These are phyloP conservation scores for Heliconius charithonia DNA, from an alignment of 2,888 invertebrate genomes.

Conservation along the genomic window DNA sequence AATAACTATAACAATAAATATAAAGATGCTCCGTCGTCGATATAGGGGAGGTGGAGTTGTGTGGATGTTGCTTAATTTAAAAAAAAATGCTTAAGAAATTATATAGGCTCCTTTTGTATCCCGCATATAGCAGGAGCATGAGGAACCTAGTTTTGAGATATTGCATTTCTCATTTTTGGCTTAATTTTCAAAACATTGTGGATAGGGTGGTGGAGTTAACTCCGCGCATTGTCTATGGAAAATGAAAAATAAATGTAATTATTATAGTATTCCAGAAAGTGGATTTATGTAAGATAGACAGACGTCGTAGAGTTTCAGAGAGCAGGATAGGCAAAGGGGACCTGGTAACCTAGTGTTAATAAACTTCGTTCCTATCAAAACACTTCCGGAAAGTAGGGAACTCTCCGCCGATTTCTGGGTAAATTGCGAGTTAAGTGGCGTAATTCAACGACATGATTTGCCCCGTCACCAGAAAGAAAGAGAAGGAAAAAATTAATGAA, in stretches of 20 bases:
- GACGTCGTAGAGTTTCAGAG: no score
- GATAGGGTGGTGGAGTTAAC: no score
- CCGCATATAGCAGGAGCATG: neutral
- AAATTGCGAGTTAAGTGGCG: no score
- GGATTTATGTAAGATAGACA: no score
- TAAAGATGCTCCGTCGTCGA: conserved; percentile 67
- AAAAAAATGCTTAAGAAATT: neutral
- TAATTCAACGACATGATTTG: no score
- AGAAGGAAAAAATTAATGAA: no score
- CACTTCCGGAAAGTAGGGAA: no score
- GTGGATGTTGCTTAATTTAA: conserved; percentile 58
- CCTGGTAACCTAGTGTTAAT: neutral
- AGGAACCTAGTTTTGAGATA: neutral
- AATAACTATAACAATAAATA: conserved; percentile 81
- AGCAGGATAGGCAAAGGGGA: conserved; percentile 32
- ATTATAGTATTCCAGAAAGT: no score
- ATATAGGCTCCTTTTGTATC: neutral
- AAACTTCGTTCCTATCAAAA: neutral
- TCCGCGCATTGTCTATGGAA: no score
- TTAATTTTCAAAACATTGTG: neutral
- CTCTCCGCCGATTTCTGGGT: no score
- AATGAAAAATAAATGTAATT: no score
- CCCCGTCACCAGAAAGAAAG: no score
- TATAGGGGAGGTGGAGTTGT: conserved; percentile 50
- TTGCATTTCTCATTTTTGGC: neutral